phyloP scores from a whole-genome alignment of 1,140 invertebrate species.

The Pollicipes pollicipes region DNA sequence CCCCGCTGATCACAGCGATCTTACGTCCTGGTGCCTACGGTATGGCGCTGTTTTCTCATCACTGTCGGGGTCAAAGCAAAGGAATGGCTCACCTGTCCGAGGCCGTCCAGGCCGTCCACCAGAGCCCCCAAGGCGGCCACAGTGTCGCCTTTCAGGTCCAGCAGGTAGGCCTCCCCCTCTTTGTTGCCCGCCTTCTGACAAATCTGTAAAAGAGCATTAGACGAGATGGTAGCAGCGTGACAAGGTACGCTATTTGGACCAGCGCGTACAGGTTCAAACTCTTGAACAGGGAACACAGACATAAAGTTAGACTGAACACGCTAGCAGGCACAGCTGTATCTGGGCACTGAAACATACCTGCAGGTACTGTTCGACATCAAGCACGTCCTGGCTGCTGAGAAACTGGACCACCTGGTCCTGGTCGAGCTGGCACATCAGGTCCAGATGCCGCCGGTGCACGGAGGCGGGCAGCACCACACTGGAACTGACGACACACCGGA shows the following conservation, averaged over 20 bases:
- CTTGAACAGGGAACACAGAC: no score
- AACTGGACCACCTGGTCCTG: conserved; percentile 30
- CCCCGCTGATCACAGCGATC: no score
- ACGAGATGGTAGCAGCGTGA: no score
- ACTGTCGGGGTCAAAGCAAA: no score
- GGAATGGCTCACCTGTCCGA: background rate
- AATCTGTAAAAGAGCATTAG: conserved; percentile 24
- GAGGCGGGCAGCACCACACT: conserved; percentile 29
- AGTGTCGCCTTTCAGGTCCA: conserved; percentile 36
- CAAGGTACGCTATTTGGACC: no score
- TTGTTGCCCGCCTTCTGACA: conserved; percentile 27
- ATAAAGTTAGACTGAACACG: no score
- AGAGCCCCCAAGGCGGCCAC: conserved; percentile 31
- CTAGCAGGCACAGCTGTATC: no score
- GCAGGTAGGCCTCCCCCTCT: conserved; percentile 33
- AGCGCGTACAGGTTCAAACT: no score
- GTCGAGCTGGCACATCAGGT: conserved; percentile 45
- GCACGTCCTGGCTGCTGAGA: conserved; percentile 29
- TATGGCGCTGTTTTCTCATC: no score
- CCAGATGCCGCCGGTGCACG: conserved; percentile 42
- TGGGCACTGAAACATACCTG: no score
- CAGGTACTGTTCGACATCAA: conserved; percentile 23
- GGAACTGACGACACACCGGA: conserved; percentile 7
- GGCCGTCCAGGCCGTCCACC: conserved; percentile 8
- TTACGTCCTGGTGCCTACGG: no score